phyloP scores from a whole-genome alignment of 2,113 vertebrate genomes.

The Amphiprion percula region DNA sequence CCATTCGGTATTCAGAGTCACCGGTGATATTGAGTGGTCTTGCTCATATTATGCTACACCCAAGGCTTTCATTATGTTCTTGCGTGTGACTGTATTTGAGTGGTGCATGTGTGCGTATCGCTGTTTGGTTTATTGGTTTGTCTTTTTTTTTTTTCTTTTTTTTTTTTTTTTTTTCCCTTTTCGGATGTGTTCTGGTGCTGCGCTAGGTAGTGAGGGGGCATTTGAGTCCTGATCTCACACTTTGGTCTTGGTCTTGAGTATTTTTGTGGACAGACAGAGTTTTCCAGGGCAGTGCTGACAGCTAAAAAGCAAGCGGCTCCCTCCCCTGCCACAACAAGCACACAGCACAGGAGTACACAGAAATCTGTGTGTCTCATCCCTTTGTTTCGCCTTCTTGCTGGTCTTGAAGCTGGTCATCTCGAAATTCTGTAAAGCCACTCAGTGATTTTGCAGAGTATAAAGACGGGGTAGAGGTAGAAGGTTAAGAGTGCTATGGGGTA shows the following conservation, averaged over 20 bases:
- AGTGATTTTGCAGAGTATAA: slow-evolving; percentile 38
- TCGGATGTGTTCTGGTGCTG: slow-evolving; percentile 1
- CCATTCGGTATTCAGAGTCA: slow-evolving; percentile 23
- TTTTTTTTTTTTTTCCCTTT: too few species aligned
- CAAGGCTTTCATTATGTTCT: slow-evolving; percentile 41
- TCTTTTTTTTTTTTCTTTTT: slow-evolving; percentile 1
- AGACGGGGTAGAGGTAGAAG: slow-evolving; percentile 9
- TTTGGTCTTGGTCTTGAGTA: slow-evolving; percentile 43
- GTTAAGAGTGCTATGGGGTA: slow-evolving; percentile 8
- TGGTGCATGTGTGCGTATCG: not conserved
- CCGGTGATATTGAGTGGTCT: slow-evolving; percentile 26
- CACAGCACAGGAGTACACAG: slow-evolving; percentile 33
- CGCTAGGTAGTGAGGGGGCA: slow-evolving; percentile 19
- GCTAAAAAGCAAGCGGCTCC: slow-evolving; percentile 58
- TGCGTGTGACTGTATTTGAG: slow-evolving; percentile 5
- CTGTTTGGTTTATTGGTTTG: slow-evolving; percentile 21
- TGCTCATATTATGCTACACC: slow-evolving; percentile 13
- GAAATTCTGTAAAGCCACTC: slow-evolving; percentile 49
- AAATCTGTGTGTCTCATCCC: slow-evolving; percentile 42
- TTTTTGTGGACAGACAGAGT: slow-evolving; percentile 45
- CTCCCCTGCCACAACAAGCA: slow-evolving; percentile 36
- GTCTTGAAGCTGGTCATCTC: slow-evolving; percentile 45
- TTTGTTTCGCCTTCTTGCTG: slow-evolving; percentile 41
- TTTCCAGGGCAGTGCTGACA: slow-evolving; percentile 56
- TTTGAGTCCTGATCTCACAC: slow-evolving; percentile 45